A percentile compares a stretch with the other conserved stretches of the same genome.
Conservation (phyloP, 2,888 invertebrate species). For the Thelaira solivaga region DNA sequence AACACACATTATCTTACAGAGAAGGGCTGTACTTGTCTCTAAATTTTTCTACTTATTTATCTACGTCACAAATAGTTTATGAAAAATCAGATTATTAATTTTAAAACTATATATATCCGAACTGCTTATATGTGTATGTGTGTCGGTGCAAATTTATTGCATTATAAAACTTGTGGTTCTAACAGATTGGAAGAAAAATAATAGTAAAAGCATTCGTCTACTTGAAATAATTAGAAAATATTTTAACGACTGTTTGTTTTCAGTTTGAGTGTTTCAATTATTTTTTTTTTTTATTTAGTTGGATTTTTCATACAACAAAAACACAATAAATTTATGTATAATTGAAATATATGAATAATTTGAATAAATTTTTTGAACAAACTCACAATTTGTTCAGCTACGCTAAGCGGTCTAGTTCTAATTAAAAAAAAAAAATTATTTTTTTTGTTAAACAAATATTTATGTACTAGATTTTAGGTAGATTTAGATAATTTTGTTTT, state of each 20-base stretch:
- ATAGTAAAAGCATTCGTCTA: conserved; percentile 16
- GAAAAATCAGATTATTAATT: no score
- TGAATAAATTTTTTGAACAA: conserved; percentile 54
- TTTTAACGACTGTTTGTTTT: conserved; percentile 14
- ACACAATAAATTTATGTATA: background rate
- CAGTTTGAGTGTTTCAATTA: conserved; percentile 40
- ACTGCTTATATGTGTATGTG: no score
- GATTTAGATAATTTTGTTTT: background rate
- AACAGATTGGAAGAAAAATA: background rate
- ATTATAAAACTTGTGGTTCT: no score
- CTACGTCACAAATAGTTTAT: no score
- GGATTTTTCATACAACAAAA: background rate
- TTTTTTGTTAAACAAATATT: conserved; percentile 9
- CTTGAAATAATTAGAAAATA: conserved; percentile 45
- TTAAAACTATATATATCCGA: no score
- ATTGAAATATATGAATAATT: background rate
- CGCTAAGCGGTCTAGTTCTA: conserved; percentile 65
- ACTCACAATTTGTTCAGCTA: conserved; percentile 64
- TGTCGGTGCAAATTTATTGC: no score
- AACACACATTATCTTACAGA: no score
- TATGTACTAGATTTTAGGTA: no score
- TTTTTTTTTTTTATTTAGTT: conserved; percentile 24
- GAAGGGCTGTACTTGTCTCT: no score
- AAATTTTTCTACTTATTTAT: no score
- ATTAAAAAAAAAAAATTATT: conserved; percentile 33